Conservation (phyloP, 2,888 invertebrate species). For the Argyresthia albistria region DNA sequence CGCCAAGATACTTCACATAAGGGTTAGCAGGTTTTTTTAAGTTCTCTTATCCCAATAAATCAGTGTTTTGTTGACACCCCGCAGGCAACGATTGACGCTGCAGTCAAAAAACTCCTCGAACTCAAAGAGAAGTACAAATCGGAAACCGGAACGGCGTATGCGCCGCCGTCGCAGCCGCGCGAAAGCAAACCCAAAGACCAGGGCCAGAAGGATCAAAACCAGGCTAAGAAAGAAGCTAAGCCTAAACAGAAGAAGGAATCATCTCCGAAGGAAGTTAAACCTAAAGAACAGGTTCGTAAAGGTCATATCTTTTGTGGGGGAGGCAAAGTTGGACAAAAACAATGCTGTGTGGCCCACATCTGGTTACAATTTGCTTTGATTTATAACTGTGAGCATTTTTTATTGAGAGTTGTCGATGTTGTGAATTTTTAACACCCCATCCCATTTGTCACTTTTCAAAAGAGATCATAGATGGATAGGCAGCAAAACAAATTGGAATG, state of each 20-base stretch:
- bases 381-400: too few species aligned
- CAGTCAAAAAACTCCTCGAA: constrained; percentile 70
- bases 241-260: constrained; percentile 20
- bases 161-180: constrained; percentile 33
- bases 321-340: not conserved
- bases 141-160: constrained; percentile 68
- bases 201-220: constrained; percentile 12
- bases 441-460: too few species aligned
- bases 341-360: not conserved
- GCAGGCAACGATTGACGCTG: constrained; percentile 64
- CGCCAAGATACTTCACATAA: too few species aligned
- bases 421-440: too few species aligned
- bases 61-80: not conserved
- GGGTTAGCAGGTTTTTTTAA: too few species aligned
- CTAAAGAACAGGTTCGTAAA: constrained; percentile 33
- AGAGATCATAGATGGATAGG: too few species aligned
- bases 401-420: too few species aligned
- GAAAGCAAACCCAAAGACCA: constrained; percentile 39
- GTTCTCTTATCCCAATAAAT: too few species aligned
- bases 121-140: constrained; percentile 76
- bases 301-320: too few species aligned
- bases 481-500: too few species aligned
- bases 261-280: constrained; percentile 26
- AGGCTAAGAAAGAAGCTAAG: constrained; percentile 17
- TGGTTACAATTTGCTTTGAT: too few species aligned